These are phyloP conservation scores for Petrocephalus microphthalmus DNA, from an alignment of 2,113 vertebrate genomes.

Conservation along the genomic window DNA sequence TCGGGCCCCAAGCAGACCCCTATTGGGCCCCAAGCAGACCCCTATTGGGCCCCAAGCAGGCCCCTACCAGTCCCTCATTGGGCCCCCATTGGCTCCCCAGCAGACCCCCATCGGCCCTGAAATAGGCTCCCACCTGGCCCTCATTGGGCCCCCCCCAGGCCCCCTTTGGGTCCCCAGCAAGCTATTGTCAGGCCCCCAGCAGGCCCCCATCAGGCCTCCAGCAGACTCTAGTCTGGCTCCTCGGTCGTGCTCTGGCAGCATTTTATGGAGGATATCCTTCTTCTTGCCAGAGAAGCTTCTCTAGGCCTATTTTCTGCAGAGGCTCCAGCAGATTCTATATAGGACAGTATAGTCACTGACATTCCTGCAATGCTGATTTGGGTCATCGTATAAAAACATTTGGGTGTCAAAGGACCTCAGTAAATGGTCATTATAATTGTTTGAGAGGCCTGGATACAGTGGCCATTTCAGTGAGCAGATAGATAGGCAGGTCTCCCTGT, in stretches of 20 bases:
- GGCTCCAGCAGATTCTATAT: not conserved
- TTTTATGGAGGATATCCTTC: not conserved
- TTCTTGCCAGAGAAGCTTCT: constrained; percentile 5
- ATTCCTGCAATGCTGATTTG: not conserved
- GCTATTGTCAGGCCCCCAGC: no score
- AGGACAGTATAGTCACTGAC: not conserved
- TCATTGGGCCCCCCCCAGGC: no score
- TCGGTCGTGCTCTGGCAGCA: not conserved
- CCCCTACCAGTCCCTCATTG: no score
- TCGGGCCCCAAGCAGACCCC: no score
- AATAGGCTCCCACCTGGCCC: no score
- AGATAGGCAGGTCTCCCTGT: not conserved
- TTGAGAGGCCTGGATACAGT: not conserved
- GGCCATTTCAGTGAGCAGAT: not conserved
- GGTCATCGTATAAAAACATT: not conserved
- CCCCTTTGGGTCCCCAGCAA: not conserved
- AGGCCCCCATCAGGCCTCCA: not conserved
- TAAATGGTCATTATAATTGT: not conserved
- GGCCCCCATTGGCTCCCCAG: no score
- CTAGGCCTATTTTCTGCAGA: no score
- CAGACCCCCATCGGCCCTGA: no score
- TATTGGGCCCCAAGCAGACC: no score
- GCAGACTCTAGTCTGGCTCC: not conserved
- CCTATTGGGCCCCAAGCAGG: no score
- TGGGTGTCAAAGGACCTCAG: not conserved